phyloP scores from a whole-genome alignment of 1,140 invertebrate species.

The Bombus impatiens region DNA sequence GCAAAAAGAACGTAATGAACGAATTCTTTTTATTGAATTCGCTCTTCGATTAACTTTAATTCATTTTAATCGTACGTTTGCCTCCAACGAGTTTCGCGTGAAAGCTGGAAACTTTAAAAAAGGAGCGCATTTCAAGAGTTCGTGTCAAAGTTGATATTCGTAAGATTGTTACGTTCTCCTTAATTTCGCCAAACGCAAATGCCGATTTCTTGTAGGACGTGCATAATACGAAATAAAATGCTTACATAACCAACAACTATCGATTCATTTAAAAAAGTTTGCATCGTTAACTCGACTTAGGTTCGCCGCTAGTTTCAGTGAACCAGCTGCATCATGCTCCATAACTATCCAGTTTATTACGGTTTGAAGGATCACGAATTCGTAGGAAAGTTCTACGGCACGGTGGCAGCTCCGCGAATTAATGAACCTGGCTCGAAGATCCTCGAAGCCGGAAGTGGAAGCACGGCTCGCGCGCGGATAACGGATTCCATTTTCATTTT shows the following conservation, averaged over 20 bases:
- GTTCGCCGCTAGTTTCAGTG: neutral
- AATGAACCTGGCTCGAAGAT: slow-evolving; percentile 34
- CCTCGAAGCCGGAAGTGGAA: neutral
- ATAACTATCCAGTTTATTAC: slow-evolving; percentile 45
- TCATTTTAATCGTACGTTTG: too few relatives aligned
- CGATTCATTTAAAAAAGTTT: neutral
- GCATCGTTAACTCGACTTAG: neutral
- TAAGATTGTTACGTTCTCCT: too few relatives aligned
- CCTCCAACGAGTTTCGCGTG: too few relatives aligned
- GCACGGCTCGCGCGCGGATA: neutral
- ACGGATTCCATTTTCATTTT: slow-evolving; percentile 40
- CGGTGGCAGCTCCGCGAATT: slow-evolving; percentile 18
- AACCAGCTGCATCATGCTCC: neutral
- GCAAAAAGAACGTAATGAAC: too few relatives aligned
- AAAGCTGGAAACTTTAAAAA: neutral
- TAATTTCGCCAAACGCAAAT: too few relatives aligned
- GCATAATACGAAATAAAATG: neutral
- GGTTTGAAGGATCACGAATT: slow-evolving; percentile 37
- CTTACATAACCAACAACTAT: neutral
- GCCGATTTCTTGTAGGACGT: neutral
- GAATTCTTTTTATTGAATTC: too few relatives aligned
- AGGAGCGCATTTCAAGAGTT: too few relatives aligned
- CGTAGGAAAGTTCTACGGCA: neutral
- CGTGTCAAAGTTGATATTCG: too few relatives aligned
- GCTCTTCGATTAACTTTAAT: neutral